phyloP scores from a whole-genome alignment of 2,797 vertebrate genomes.

The Dallia pectoralis region DNA sequence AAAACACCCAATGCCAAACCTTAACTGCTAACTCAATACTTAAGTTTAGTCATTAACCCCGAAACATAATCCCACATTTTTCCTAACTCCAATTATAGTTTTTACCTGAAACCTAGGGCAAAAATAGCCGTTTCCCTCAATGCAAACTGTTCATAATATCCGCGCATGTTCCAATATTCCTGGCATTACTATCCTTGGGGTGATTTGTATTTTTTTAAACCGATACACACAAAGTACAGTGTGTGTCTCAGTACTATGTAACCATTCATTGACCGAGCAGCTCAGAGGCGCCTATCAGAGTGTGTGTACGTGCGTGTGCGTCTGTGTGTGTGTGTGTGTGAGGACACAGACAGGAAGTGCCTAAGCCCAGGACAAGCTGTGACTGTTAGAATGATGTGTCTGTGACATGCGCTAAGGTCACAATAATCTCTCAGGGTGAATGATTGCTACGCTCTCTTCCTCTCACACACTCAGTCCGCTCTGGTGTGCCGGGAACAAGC shows the following conservation, averaged over 20 bases:
- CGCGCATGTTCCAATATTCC: too few relatives aligned
- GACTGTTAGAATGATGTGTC: constrained; percentile 15
- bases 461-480: background rate
- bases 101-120: too few relatives aligned
- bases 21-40: too few relatives aligned
- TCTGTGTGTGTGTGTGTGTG: constrained; percentile 32
- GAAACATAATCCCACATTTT: too few relatives aligned
- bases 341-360: constrained; percentile 21
- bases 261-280: background rate
- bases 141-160: too few relatives aligned
- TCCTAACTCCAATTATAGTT: too few relatives aligned
- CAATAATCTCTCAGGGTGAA: constrained; percentile 12
- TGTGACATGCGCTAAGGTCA: constrained; percentile 15
- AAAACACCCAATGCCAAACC: too few relatives aligned
- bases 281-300: background rate
- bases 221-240: background rate
- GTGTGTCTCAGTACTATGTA: background rate
- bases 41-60: too few relatives aligned
- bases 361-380: background rate
- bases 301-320: background rate
- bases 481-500: constrained; percentile 43
- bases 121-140: too few relatives aligned
- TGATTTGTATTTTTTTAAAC: too few relatives aligned
- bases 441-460: background rate
- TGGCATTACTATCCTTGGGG: too few relatives aligned